A percentile compares a stretch with the other conserved stretches of the same genome.
Conservation (phyloP, 2,113 vertebrate species). For the Rhipidura dahli region DNA sequence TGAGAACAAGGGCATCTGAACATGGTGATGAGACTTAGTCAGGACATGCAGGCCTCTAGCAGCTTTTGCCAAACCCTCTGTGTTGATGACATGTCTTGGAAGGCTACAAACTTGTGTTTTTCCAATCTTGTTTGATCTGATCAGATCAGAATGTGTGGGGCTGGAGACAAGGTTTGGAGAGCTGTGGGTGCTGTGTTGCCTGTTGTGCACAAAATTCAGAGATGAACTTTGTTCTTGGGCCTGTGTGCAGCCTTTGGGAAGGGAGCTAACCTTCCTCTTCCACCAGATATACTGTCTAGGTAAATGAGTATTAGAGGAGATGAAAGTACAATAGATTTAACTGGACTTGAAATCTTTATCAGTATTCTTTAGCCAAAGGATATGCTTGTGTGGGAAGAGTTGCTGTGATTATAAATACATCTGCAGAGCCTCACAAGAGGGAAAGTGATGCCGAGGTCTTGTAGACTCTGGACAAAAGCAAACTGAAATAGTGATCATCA, state of each 20-base stretch:
- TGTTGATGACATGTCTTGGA: not conserved
- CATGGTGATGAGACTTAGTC: not conserved
- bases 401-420: not conserved
- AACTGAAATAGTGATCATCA: not conserved
- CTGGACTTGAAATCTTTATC: not conserved
- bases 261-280: not conserved
- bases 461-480: not conserved
- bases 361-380: not conserved
- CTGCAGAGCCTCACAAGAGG: not conserved
- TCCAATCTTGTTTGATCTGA: not conserved
- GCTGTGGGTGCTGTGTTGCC: not conserved
- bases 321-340: not conserved
- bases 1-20: not conserved
- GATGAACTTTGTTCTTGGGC: not conserved
- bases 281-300: not conserved
- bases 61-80: not conserved
- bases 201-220: not conserved
- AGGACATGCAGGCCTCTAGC: not conserved
- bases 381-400: not conserved
- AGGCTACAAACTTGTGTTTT: not conserved
- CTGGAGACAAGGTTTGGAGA: not conserved
- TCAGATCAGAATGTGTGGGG: accelerated
- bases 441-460: not conserved
- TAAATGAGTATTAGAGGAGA: not conserved
- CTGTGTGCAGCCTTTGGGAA: not conserved